Base-by-base conservation (phyloP, 1,140 invertebrate genomes). In the Papilio dardanus region DNA sequence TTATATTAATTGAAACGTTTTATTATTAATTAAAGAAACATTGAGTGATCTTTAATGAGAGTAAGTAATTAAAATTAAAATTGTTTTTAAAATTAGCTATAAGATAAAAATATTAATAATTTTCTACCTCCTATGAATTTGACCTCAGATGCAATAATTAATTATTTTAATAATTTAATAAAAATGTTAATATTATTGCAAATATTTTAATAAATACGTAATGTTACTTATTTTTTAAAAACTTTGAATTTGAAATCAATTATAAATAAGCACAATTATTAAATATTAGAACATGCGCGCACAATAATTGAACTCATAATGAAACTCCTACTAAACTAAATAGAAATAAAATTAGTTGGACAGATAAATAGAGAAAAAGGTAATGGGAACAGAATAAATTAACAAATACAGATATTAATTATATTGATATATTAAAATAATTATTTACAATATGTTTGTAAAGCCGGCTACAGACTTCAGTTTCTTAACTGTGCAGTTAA, bases 1-100 rank as follows among this genome's bases (percentile, higher is more conserved):
- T 62, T 62, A 12, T 62, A 62, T 62, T 0, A 62, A 62, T 62
- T 24, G 7, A 54, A 54, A 3, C 12, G 21, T 50, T 54, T 54
- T 12, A 3, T 30, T 62, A 6, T 30, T 10, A n/a, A 1, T 10
- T 0, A 30, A 62, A 24, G 30, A 28, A 14, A 28, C 21, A 5
- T 1, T 28, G 54, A 30, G 24, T 28, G 24, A 62, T 62, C 5
- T 58, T 58, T 58, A n/a, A n/a, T 58, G 21, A 58, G 46, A 58
- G 62, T 74, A 75, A 77, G 77, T 81, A 77, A 77, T 81, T 81
- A 80, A 67, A 83, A 80, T 74, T 78, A 21, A 77, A n/a, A 74
- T 46, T 66, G 62, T 78, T 71, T 80, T 76, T 76, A 79, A 67
- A 81, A 75, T 80, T 77, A 71, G 10, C 2, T 58, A 3, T 14